Evolutionary conservation across 53 echinoderm and acorn worm species (phyloP).

Genomic region (Temnopleurus reevesii): DNA sequence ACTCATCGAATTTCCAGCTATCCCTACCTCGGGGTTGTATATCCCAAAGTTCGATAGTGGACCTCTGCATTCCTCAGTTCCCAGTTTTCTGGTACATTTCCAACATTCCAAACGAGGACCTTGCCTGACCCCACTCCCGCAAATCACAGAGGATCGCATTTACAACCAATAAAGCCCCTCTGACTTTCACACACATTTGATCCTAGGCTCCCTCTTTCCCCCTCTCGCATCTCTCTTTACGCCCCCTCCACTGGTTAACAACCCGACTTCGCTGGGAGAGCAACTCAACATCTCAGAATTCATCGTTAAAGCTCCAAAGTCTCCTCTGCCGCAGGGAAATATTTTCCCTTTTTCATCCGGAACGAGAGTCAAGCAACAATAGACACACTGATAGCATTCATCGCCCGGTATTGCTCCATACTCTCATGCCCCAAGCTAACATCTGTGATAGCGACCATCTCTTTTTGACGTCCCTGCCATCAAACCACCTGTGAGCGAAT

Average conservation of each 20-base stretch:
- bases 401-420: not conserved
- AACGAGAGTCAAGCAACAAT: not conserved
- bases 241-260: not conserved
- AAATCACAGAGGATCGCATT: constrained; percentile 39
- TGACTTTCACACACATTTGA: constrained; percentile 43
- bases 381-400: not conserved
- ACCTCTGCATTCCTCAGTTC: not conserved
- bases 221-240: not conserved
- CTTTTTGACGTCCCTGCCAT: not conserved
- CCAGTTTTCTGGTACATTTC: constrained; percentile 36
- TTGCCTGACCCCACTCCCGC: constrained; percentile 11
- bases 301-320: constrained; percentile 11
- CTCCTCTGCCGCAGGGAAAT: not conserved
- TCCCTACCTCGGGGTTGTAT: constrained; percentile 10
- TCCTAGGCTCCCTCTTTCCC: not conserved
- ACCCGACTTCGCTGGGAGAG: not conserved
- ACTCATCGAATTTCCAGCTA: not conserved
- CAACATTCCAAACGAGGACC: constrained; percentile 41
- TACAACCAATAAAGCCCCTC: constrained; percentile 25
- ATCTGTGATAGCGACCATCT: not conserved
- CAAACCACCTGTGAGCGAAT: not conserved
- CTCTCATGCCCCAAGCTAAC: not conserved
- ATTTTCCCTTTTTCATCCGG: not conserved
- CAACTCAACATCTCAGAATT: too few relatives aligned
- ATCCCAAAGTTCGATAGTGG: not conserved